phyloP scores from a whole-genome alignment of 2,113 vertebrate genomes.

The Bufo gargarizans region DNA sequence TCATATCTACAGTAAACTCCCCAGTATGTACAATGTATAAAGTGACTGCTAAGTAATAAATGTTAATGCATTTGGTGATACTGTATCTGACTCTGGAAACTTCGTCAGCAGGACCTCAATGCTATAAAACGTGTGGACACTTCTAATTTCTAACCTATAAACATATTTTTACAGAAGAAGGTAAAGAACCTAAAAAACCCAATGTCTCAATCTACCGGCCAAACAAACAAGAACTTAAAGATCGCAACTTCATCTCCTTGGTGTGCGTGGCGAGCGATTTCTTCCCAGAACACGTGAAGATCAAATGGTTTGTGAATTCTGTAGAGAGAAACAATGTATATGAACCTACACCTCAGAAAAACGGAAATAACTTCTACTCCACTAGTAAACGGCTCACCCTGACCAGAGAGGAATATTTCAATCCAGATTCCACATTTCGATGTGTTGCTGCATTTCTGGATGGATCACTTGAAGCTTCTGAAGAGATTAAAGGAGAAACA shows the following conservation, averaged over 20 bases:
- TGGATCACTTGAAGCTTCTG: background rate
- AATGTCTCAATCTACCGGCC: slow-evolving; percentile 74
- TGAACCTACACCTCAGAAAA: background rate
- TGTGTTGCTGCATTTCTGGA: slow-evolving; percentile 65
- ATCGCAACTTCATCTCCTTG: slow-evolving; percentile 74
- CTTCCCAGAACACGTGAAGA: slow-evolving; percentile 83
- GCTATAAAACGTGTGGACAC: background rate
- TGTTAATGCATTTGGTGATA: background rate
- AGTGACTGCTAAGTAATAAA: background rate
- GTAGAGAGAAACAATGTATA: slow-evolving; percentile 58
- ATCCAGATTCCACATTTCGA: slow-evolving; percentile 63
- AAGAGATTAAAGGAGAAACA: background rate
- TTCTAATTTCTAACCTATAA: background rate
- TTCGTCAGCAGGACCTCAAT: background rate
- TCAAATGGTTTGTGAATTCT: slow-evolving; percentile 75
- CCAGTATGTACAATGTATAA: background rate
- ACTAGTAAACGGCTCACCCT: slow-evolving; percentile 84
- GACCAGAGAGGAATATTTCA: slow-evolving; percentile 65
- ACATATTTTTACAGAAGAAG: slow-evolving; percentile 63
- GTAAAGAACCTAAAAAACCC: slow-evolving; percentile 38
- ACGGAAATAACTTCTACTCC: slow-evolving; percentile 61
- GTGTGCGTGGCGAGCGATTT: slow-evolving; percentile 83
- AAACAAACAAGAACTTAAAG: slow-evolving; percentile 69
- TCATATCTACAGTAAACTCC: background rate
- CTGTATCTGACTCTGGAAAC: background rate